These are phyloP conservation scores for Spodoptera picta DNA, from an alignment of 2,888 invertebrate genomes.

Conservation along the genomic window DNA sequence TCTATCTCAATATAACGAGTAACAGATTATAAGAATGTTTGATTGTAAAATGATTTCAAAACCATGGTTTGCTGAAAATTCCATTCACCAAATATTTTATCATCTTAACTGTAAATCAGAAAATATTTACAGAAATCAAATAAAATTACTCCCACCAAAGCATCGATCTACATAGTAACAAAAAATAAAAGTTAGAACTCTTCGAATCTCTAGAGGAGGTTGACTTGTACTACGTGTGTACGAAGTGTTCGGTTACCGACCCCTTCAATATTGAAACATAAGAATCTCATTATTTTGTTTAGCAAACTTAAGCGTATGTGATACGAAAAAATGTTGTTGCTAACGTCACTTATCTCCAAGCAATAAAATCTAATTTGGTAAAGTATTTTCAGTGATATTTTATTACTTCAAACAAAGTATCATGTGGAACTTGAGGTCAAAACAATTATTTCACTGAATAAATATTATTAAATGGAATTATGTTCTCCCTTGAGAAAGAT, in stretches of 20 bases:
- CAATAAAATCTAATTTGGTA: constrained; percentile 5
- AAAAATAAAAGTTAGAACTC: constrained; percentile 9
- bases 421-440: too few species aligned
- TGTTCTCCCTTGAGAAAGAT: too few species aligned
- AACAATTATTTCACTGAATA: too few species aligned
- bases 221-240: constrained; percentile 7
- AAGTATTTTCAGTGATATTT: constrained; percentile 4
- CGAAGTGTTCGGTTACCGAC: constrained; percentile 27
- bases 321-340: constrained; percentile 33
- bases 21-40: too few species aligned
- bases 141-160: neutral
- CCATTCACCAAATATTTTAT: too few species aligned
- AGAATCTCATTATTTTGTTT: constrained; percentile 47
- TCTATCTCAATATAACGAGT: neutral
- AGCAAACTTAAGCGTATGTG: constrained; percentile 18
- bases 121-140: neutral
- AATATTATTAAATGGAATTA: too few species aligned
- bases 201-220: constrained; percentile 19
- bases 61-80: neutral
- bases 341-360: constrained; percentile 10
- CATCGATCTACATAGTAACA: too few species aligned
- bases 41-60: too few species aligned
- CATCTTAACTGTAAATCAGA: too few species aligned
- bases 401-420: neutral
- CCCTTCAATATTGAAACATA: constrained; percentile 36